Base-by-base conservation (phyloP, 2,797 vertebrate genomes). In the Pristis pectinata region DNA sequence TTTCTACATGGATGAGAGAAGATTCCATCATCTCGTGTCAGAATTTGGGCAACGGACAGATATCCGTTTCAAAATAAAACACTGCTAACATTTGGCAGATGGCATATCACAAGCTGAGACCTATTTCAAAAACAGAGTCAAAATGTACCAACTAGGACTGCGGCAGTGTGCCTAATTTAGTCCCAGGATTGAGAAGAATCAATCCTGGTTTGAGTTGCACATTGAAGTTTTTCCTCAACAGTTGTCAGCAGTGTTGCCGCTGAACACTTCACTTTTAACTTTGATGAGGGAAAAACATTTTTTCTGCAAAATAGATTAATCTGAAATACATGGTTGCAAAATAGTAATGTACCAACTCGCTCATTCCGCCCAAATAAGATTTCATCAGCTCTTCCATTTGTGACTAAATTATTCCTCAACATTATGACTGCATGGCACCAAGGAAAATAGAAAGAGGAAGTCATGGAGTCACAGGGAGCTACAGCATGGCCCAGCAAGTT, bases 231-330 rank as follows among this genome's bases (percentile, higher is more conserved):
- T 87, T 59, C 13, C 53, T 59, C 83, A n/a, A 34, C 30, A 77
- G 34, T 77, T 34, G 34, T 11, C 9, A 77, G 8, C 27, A 19
- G 22, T 19, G 64, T 64, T 67, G 22, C 85, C 59, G 30, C 87
- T 64, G 59, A 59, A 64, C 19, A n/a, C 59, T 91, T n/a, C 59
- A 64, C n/a, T 17, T 64, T 59, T 64, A 61, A 8, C n/a, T 64
- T n/a, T 37, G 5, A 9, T 67, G 59, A n/a, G 83, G 83, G 59
- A 41, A 91, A 91, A 9, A 17, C n/a, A 91, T 91, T 64, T 67
- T 41, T 64, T 91, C 37, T 41, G 87, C 13, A 91, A 91, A 91
- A 24, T 37, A 91, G 17, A 91, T 64, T 91, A 64, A 91, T 91
- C 87, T 91, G 59, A 91, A 91, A 41, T 56, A 64, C n/a, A 37